Evolutionary conservation across 1,140 invertebrate genomes (phyloP).

Genomic region (Nomia melanderi): DNA sequence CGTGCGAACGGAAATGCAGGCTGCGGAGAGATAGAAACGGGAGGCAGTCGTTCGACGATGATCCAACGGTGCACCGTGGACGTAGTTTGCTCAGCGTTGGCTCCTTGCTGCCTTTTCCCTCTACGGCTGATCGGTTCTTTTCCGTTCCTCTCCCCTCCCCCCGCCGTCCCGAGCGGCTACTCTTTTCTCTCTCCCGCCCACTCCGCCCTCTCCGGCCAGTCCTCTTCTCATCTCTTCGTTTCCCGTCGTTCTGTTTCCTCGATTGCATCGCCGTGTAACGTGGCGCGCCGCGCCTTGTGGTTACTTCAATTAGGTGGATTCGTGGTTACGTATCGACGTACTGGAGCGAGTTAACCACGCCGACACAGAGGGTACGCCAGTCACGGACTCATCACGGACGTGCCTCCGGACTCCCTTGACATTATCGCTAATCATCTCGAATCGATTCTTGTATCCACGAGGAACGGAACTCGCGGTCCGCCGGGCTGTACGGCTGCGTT

Average conservation of each 20-base stretch:
- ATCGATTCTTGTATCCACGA: constrained; percentile 63
- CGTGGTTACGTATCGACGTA: constrained; percentile 66
- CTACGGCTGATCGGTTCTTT: neutral
- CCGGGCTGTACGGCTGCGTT: constrained; percentile 19
- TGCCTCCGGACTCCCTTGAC: constrained; percentile 70
- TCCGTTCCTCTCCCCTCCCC: neutral
- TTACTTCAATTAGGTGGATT: constrained; percentile 80
- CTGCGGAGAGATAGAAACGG: constrained; percentile 67
- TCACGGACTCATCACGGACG: constrained; percentile 70
- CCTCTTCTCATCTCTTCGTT: neutral
- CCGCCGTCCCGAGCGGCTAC: too few species aligned
- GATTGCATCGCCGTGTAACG: constrained; percentile 51
- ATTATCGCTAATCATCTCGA: constrained; percentile 77
- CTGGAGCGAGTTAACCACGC: constrained; percentile 35
- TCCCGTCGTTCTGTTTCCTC: constrained; percentile 2
- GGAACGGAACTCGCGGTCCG: constrained; percentile 14
- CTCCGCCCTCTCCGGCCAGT: neutral
- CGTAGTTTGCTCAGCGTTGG: constrained; percentile 43
- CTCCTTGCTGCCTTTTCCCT: constrained; percentile 8
- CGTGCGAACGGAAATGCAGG: constrained; percentile 75
- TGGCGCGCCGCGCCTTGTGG: constrained; percentile 74
- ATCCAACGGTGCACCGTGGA: constrained; percentile 70
- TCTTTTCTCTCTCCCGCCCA: neutral
- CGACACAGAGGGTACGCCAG: constrained; percentile 54
- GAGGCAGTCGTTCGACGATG: constrained; percentile 75